These are phyloP conservation scores for Clarias magur DNA, from an alignment of 2,113 vertebrate genomes.

Conservation along the genomic window DNA sequence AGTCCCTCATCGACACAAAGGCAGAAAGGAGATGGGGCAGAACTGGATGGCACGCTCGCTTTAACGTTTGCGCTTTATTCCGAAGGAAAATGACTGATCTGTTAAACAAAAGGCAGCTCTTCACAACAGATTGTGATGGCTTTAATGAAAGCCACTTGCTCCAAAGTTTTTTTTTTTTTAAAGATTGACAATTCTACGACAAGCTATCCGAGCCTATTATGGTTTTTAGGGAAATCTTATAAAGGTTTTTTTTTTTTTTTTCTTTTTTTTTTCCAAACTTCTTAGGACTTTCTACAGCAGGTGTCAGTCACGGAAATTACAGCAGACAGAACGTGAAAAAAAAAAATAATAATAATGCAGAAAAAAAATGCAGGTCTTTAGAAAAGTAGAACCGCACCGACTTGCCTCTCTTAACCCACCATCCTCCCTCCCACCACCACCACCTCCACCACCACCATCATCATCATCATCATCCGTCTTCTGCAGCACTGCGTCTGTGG, in stretches of 20 bases:
- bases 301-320: slow-evolving; percentile 31
- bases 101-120: slow-evolving; percentile 63
- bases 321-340: not conserved
- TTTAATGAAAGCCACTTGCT: slow-evolving; percentile 64
- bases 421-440: no score
- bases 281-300: not conserved
- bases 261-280: not conserved
- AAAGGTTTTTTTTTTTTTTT: not conserved
- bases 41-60: slow-evolving; percentile 64
- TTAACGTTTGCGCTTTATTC: slow-evolving; percentile 56
- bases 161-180: slow-evolving; percentile 8
- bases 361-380: slow-evolving; percentile 41
- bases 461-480: not conserved
- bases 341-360: not conserved
- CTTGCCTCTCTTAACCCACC: not conserved
- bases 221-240: slow-evolving; percentile 21
- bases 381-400: not conserved
- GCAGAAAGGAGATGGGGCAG: slow-evolving; percentile 66
- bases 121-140: slow-evolving; percentile 67
- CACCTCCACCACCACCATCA: not conserved
- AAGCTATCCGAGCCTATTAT: slow-evolving; percentile 50
- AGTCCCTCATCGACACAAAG: slow-evolving; percentile 61
- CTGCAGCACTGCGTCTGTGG: slow-evolving; percentile 49
- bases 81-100: slow-evolving; percentile 56
- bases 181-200: slow-evolving; percentile 53